Evolutionary conservation across 1,140 invertebrate genomes (phyloP), one percentile per base, ranked within the genome.

Genomic region (Drosophila nigromelanica): DNA sequence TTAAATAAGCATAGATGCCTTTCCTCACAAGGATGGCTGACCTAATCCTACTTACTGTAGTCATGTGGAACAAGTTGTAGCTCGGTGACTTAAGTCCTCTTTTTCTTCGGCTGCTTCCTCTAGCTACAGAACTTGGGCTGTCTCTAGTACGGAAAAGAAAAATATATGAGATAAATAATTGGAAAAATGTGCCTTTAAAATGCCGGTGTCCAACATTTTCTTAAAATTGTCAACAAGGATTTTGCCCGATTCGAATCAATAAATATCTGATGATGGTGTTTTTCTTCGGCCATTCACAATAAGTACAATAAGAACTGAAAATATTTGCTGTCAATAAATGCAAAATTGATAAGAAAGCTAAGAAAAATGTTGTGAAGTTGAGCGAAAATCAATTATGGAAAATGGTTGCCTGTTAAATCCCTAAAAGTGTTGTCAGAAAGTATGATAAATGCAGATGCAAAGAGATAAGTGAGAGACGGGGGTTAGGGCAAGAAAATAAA

Each of bases 251-350:
- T 39, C 42, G 11, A 11, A 18, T 5, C 55, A 63, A 74, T 61
- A 68, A 37, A 43, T 37, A 42, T 63, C 37, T 56, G 51, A 62
- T 59, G 37, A 40, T 52, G 73, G 21, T 70, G 14, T 12, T 7
- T 43, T 42, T 18, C 33, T 37, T 43, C 58, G 8, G 1, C 4
- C 11, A 30, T 27, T 27, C 27, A 6, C 27, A 40, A 56, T 6
- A 43, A 42, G 27, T 7, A 8, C 21, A 33, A 33, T 12, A 8
- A 45, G 12, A 56, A 15, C 11, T 4, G 37, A n/a, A 24, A 64
- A 51, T 71, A 67, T 59, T 69, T 67, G 61, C 67, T 60, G 78
- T 66, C 74, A 80, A 80, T 68, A 78, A 71, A 86, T 80, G 78
- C 52, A 72, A 80, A 71, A 80, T 85, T 64, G 81, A 85, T 85